phyloP scores from a whole-genome alignment of 2,113 vertebrate genomes.

The Labeo catla region DNA sequence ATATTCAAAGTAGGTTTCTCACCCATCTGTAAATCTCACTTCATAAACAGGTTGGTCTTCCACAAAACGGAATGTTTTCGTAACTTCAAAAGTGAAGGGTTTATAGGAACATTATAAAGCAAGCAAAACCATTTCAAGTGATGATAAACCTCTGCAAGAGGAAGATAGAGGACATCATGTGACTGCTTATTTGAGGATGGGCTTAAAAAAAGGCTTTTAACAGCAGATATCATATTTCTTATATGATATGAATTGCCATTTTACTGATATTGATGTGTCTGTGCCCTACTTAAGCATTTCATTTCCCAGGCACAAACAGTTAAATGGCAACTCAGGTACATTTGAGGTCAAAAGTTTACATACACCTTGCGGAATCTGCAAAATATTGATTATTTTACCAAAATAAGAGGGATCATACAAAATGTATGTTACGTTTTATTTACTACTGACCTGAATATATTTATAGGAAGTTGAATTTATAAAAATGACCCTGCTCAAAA shows the following conservation, averaged over 20 bases:
- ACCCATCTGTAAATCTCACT: constrained; percentile 17
- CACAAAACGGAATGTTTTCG: neutral
- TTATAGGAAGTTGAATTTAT: too few relatives aligned
- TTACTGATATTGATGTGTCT: neutral
- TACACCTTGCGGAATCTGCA: too few relatives aligned
- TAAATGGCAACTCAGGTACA: neutral
- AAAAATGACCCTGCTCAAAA: too few relatives aligned
- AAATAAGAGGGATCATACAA: too few relatives aligned
- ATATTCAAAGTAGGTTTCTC: constrained; percentile 13
- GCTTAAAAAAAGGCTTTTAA: neutral
- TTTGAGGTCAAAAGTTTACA: too few relatives aligned
- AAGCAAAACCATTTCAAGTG: neutral
- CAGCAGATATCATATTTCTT: neutral
- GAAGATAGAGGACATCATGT: neutral
- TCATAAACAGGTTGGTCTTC: constrained; percentile 7
- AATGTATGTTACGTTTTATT: too few relatives aligned
- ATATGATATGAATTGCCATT: neutral
- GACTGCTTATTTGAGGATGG: neutral
- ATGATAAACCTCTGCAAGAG: neutral
- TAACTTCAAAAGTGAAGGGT: neutral
- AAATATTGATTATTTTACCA: too few relatives aligned
- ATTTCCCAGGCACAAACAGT: neutral
- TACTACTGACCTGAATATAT: too few relatives aligned
- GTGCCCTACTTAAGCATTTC: neutral
- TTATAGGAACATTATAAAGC: neutral